Percentiles rank a stretch among this genome's conserved stretches.
phyloP scores from a whole-genome alignment of 2,888 invertebrate genomes.

The Siphlonurus alternatus region DNA sequence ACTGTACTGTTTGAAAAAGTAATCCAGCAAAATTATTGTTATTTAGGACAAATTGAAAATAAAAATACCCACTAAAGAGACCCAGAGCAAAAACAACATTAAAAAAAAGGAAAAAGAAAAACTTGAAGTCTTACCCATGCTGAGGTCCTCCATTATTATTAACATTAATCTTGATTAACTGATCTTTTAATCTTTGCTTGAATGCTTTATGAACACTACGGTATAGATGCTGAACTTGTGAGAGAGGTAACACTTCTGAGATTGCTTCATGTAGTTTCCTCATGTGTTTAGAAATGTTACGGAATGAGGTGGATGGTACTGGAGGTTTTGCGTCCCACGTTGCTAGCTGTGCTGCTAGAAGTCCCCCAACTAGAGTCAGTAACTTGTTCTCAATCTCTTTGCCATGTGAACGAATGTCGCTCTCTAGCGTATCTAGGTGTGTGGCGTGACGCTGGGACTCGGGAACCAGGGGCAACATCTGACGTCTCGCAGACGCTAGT shows the following conservation, averaged over 20 bases:
- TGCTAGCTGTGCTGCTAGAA: constrained; percentile 61
- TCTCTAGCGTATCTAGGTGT: constrained; percentile 52
- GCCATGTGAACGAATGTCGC: constrained; percentile 73
- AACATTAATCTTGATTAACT: constrained; percentile 71
- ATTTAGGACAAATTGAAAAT: no score
- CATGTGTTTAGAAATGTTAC: constrained; percentile 72
- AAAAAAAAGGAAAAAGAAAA: no score
- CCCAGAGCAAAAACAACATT: no score
- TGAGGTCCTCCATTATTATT: constrained; percentile 93
- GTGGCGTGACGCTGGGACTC: constrained; percentile 61
- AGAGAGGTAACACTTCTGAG: constrained; percentile 56
- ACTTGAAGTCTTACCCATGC: constrained; percentile 50
- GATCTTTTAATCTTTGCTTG: constrained; percentile 69
- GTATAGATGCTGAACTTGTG: constrained; percentile 52
- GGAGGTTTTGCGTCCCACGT: constrained; percentile 92
- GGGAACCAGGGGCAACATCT: constrained; percentile 49
- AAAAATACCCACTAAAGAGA: no score
- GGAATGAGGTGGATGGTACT: constrained; percentile 79
- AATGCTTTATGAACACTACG: constrained; percentile 67
- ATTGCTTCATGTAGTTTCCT: constrained; percentile 84
- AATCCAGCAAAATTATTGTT: no score
- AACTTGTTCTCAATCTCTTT: constrained; percentile 86
- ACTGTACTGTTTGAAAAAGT: no score
- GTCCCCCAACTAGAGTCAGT: constrained; percentile 71
- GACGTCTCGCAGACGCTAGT: constrained; percentile 49